phyloP scores from a whole-genome alignment of 2,797 vertebrate genomes.

The Pyrrhura leucotis region DNA sequence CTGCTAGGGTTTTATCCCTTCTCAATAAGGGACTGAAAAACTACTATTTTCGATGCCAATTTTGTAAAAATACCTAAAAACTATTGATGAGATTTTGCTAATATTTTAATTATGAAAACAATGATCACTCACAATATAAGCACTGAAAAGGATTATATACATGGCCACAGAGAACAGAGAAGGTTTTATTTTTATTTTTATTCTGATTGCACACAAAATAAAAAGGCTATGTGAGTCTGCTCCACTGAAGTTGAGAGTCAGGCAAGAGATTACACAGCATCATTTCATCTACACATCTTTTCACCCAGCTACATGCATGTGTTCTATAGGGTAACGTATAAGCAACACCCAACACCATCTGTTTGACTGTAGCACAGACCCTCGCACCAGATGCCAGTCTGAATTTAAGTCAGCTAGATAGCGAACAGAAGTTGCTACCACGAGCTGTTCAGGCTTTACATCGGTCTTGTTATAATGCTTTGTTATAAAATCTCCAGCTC shows the following conservation, averaged over 20 bases:
- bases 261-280: neutral
- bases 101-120: neutral
- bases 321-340: neutral
- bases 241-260: neutral
- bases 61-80: neutral
- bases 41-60: neutral
- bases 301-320: neutral
- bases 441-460: neutral
- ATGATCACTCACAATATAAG: neutral
- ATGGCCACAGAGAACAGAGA: neutral
- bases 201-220: neutral
- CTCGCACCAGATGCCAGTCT: neutral
- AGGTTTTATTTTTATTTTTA: neutral
- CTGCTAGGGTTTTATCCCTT: accelerated
- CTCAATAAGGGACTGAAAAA: neutral
- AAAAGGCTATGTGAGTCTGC: neutral
- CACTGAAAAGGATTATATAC: neutral
- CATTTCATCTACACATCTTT: neutral
- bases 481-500: neutral
- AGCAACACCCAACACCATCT: neutral
- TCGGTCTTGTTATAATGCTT: accelerated
- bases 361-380: neutral
- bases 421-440: neutral
- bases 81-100: accelerated
- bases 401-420: neutral